A percentile compares a stretch with the other conserved stretches of the same genome.
These are phyloP conservation scores for Tetranychus piercei DNA, from an alignment of 2,888 invertebrate species.

Conservation along the genomic window DNA sequence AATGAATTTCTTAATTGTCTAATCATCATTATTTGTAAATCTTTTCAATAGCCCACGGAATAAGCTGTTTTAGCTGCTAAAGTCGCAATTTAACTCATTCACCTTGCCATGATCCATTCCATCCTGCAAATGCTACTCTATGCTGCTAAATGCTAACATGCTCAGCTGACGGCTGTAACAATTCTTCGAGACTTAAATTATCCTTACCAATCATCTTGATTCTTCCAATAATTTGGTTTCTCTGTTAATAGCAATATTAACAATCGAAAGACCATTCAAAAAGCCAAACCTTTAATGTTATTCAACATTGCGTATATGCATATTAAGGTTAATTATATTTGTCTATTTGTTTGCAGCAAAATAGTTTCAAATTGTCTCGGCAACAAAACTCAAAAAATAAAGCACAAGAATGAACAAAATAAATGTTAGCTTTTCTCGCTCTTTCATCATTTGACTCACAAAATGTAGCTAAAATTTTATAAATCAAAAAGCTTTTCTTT, in stretches of 20 bases:
- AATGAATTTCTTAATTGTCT: too few relatives aligned
- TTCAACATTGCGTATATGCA: background rate
- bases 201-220: background rate
- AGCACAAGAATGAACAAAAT: too few relatives aligned
- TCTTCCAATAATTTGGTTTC: background rate
- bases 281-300: background rate
- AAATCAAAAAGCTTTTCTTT: too few relatives aligned
- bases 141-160: too few relatives aligned
- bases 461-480: too few relatives aligned
- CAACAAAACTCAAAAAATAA: background rate
- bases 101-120: slow-evolving; percentile 29
- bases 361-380: background rate
- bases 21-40: too few relatives aligned
- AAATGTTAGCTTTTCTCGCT: too few relatives aligned
- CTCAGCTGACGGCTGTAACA: slow-evolving; percentile 38
- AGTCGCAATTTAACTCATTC: slow-evolving; percentile 6
- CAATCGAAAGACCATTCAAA: too few relatives aligned
- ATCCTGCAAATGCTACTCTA: slow-evolving; percentile 35
- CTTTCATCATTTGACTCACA: too few relatives aligned
- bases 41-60: background rate
- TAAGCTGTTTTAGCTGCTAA: slow-evolving; percentile 5
- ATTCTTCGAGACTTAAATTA: background rate
- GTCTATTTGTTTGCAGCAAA: background rate
- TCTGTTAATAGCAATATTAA: background rate
- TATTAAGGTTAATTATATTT: background rate